Evolutionary conservation across 2,113 vertebrate species (phyloP), one percentile per base, ranked within the genome.

Genomic region (Ascaphus truei): DNA sequence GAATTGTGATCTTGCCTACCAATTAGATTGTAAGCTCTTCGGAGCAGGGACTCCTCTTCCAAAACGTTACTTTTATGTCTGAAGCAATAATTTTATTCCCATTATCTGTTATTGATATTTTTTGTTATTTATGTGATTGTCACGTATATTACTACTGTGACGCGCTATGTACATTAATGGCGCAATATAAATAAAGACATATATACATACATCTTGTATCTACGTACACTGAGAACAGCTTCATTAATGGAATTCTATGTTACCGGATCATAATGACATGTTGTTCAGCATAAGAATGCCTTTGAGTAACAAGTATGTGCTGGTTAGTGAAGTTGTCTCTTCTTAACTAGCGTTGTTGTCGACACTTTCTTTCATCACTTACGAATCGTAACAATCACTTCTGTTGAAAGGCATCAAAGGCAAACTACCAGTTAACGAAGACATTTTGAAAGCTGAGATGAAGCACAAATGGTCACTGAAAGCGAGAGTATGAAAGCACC

Each of bases 391-490:
- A 80, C 2, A 41, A 77, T 76, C 74, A 81, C 65, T 74, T 73
- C 75, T 76, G 85, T 88, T 92, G 85, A 92, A 86, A 93, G 89
- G 82, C 81, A 82, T 90, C 52, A 73, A 80, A 82, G 73, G 77
- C 72, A 74, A 71, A 68, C 66, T 77, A 72, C 58, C 84, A 83
- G 80, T 80, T 83, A 83, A 73, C 79, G 79, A 76, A 80, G 71
- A 50, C 61, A 69, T 27, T 71, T 77, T 63, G 33, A 72, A 84
- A 80, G 78, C 71, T 48, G 71, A 81, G 76, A 80, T 72, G 68
- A 79, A 77, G 71, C 63, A 68, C 75, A 76, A 73, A 76, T 72
- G 68, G 61, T 59, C 47, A 37, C 8, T 5, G 43, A 55, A 73
- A 78, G 62, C n/a, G 52, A 65, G 80, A 58, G 63, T 65, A 30